Conservation (phyloP, 2,113 vertebrate species). For the Hippocampus abdominalis region DNA sequence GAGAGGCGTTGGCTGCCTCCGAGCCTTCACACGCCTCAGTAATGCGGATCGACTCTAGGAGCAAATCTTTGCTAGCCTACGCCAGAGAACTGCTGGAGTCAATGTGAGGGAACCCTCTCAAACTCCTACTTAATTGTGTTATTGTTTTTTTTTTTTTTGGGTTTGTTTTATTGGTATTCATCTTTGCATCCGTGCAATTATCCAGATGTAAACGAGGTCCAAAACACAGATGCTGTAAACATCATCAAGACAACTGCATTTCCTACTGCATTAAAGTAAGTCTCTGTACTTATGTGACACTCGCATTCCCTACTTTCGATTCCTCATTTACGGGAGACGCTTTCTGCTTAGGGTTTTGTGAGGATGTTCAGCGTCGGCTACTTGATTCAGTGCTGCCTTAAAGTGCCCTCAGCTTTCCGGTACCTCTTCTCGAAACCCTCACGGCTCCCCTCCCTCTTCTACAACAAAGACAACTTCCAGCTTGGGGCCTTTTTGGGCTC, state of each 20-base stretch:
- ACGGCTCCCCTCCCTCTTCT: slow-evolving; percentile 87
- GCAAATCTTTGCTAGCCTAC: slow-evolving; percentile 66
- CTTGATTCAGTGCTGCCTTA: slow-evolving; percentile 96
- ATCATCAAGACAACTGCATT: slow-evolving; percentile 96
- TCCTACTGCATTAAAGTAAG: slow-evolving; percentile 97
- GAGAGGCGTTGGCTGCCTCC: slow-evolving; percentile 60
- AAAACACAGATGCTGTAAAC: slow-evolving; percentile 96
- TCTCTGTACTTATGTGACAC: background rate
- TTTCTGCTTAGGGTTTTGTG: slow-evolving; percentile 82
- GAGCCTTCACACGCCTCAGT: slow-evolving; percentile 44
- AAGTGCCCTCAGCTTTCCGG: slow-evolving; percentile 89
- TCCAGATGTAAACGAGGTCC: slow-evolving; percentile 93
- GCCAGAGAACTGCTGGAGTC: slow-evolving; percentile 82
- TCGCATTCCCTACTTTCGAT: background rate
- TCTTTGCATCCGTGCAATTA: slow-evolving; percentile 12
- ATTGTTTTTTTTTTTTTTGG: background rate
- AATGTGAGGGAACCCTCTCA: slow-evolving; percentile 74
- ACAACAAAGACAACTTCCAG: slow-evolving; percentile 98
- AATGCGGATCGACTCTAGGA: slow-evolving; percentile 56
- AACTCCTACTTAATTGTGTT: background rate
- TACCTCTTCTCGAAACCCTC: slow-evolving; percentile 92
- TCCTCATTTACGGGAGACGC: background rate
- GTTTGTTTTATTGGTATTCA: background rate
- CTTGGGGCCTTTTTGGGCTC: slow-evolving; percentile 94
- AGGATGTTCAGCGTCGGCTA: slow-evolving; percentile 98